Evolutionary conservation across 2,888 invertebrate genomes (phyloP), one percentile per base, ranked within the genome.

Genomic region (Cistogaster globosa): DNA sequence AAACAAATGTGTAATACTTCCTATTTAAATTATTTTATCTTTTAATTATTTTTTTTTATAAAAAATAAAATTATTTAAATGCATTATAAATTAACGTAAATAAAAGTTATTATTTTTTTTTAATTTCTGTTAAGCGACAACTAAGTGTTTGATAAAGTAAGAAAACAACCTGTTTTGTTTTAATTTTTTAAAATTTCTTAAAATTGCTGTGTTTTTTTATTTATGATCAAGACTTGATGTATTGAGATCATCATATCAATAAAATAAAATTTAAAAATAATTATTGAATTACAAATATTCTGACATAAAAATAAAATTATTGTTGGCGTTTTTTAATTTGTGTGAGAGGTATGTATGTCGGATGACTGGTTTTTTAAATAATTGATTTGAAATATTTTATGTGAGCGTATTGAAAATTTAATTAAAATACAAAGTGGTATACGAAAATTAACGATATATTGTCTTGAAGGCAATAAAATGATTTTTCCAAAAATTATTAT

Each of bases 181-280:
- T 6, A n/a, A n/a, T 14, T 48, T 12, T 48, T 12, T 5, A n/a
- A 45, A n/a, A 4, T 48, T 65, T 69, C 2, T 69, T 22, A 42
- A 42, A 69, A 22, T 55, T 38, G 16, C 36, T 14, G 36, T 68
- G 14, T 48, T 48, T 20, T n/a, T 0, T 22, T 55, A 14, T 53
- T 69, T 16, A 16, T 53, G 38, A 60, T 8, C 20, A 65, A 71
- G 65, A 51, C 57, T 65, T 65, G 48, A 51, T 79, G 18, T 60
- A 74, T 80, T 72, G 67, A 67, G 72, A 74, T 81, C 60, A 81
- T 45, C 53, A 60, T 36, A 18, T 8, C 36, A 45, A n/a, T n/a
- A 45, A 42, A 57, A 32, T 32, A 6, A 32, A 32, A 57, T n/a
- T 38, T 32, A 0, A 18, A 7, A 67, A 53, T 53, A 38, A 67